Base-by-base conservation (phyloP, 37 sponge, comb jelly and placozoan species). In the Axinella damicornis region DNA sequence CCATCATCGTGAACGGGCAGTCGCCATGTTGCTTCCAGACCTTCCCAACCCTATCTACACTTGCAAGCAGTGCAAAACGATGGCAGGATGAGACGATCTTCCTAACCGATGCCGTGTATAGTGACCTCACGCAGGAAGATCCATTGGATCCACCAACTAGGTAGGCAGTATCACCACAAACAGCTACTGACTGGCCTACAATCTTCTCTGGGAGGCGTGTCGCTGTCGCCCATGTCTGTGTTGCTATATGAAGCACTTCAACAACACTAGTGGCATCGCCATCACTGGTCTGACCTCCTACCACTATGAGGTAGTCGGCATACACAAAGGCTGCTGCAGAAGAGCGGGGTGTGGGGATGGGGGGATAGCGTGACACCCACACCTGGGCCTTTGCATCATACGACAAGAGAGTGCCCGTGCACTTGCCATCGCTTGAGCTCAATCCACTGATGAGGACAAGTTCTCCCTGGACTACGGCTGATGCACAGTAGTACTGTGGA, bases 1-100 rank as follows among this genome's bases (percentile, higher is more conserved):
- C 52, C 87, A 87, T 87, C 38, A 70, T 61, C 0, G 74, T 73
- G 65, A 79, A 87, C 30, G 87, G 87, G 41, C 73, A 87, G 74
- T 87, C 87, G 2, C 39, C 64, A 2, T 71, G 74, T 39, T 64
- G 53, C 18, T 37, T 65, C 87, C 87, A 87, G 2, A 78, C 18
- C 17, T 41, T 31, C 46, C n/a, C 25, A 12, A 76, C 22, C 30
- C 38, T 22, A 18, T 2, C 32, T 17, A 60, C 37, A 16, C 52
- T 30, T 14, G 73, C 36, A 2, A 72, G 54, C 25, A 73, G 16
- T 20, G 62, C 59, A 46, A 82, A 82, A 31, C 72, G 62, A 24
- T 30, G 60, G 28, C 83, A 82, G 36, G 87, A 72, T 20, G 87
- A 39, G 53, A 87, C 39, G 54, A 87, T 24, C 2, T 18, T 71